Evolutionary conservation across 2,797 vertebrate species (phyloP), one percentile per base, ranked within the genome.

Genomic region (Basileuterus tristriatus): DNA sequence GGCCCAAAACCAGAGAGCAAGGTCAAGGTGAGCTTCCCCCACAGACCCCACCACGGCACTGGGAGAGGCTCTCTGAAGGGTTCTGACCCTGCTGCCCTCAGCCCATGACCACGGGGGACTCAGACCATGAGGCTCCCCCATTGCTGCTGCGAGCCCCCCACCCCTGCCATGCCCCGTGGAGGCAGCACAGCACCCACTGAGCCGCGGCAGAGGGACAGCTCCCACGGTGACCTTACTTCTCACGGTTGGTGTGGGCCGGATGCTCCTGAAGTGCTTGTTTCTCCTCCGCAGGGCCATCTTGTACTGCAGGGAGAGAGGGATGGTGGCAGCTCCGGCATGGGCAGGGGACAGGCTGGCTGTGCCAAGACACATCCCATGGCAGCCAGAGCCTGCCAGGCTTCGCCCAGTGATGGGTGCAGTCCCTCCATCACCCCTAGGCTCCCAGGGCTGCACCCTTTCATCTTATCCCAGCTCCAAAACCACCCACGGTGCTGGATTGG

Each of bases 231-330:
- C 70, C 98, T 98, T 98, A 99, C 98, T 98, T 96, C 98, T 98
- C 87, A 98, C 81, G 1, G 97, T 98, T 37, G 98, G 93, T 0
- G 98, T 98, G 17, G 98, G 98, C 30, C 98, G 98, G 89, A 98
- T 97, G 93, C 98, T 98, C 86, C 96, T 96, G 71, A 96, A 97
- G 58, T 97, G 97, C 74, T 98, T 98, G 87, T 96, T 98, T 27
- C 97, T 98, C 90, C 98, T 98, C 96, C 98, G 97, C 84, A 98
- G 78, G 56, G 96, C 95, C 93, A 94, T 96, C 85, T 93, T 97
- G 92, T 80, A 93, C 97, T 97, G 96, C 58, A 69, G 49, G 83
- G 67, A 93, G 39, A 95, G 43, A 90, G n/a, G 36, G 32, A 34
- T 1, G 6, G 34, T 26, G 55, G 49, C 19, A 53, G 76, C 41